These are phyloP conservation scores for Elegia similella DNA, from an alignment of 2,888 invertebrate species.

Conservation along the genomic window DNA sequence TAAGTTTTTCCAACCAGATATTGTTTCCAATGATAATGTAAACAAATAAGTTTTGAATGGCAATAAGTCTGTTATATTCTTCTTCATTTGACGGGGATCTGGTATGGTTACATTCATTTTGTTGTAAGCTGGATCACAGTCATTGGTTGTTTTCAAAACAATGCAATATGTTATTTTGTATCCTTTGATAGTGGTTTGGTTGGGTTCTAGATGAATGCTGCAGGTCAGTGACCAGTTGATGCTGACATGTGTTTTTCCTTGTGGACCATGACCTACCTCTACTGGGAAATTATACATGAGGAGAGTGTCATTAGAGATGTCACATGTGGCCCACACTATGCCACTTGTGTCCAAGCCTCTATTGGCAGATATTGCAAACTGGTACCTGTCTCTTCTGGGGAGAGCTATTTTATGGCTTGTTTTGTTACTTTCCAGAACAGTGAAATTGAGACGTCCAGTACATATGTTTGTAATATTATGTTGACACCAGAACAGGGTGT, in stretches of 20 bases:
- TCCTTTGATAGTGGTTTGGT: slow-evolving; percentile 85
- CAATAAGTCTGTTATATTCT: slow-evolving; percentile 83
- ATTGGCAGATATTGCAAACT: slow-evolving; percentile 92
- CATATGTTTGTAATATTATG: slow-evolving; percentile 76
- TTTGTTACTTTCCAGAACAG: slow-evolving; percentile 52
- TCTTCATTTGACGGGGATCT: slow-evolving; percentile 74
- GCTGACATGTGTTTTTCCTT: slow-evolving; percentile 62
- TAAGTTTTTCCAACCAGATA: slow-evolving; percentile 60
- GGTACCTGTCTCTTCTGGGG: slow-evolving; percentile 82
- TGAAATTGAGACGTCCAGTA: slow-evolving; percentile 73
- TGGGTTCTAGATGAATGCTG: slow-evolving; percentile 74
- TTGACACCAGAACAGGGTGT: slow-evolving; percentile 91
- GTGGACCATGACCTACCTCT: slow-evolving; percentile 49
- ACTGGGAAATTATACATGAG: slow-evolving; percentile 80
- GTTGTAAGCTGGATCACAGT: slow-evolving; percentile 76
- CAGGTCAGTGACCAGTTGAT: slow-evolving; percentile 90
- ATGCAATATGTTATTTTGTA: slow-evolving; percentile 90
- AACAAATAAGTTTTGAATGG: slow-evolving; percentile 90
- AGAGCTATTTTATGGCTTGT: slow-evolving; percentile 83
- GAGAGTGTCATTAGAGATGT: slow-evolving; percentile 69
- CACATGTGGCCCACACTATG: slow-evolving; percentile 92
- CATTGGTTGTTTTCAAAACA: slow-evolving; percentile 71
- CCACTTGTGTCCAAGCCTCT: slow-evolving; percentile 87
- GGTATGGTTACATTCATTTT: slow-evolving; percentile 58
- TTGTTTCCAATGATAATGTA: slow-evolving; percentile 82